Conservation (phyloP, 2,797 vertebrate genomes). For the Cetoscarus ocellatus region DNA sequence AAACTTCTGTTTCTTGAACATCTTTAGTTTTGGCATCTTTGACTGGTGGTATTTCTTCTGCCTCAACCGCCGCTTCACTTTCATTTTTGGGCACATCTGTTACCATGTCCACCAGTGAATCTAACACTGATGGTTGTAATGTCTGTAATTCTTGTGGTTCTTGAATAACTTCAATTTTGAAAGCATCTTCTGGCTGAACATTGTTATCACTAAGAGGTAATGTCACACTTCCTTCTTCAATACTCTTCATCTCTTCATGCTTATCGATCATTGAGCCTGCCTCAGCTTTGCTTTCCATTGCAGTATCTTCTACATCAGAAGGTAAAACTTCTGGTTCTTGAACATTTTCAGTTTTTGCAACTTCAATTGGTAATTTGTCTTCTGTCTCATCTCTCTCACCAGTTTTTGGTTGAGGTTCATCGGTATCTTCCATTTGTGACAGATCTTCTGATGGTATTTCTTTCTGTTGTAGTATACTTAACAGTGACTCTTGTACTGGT, state of each 20-base stretch:
- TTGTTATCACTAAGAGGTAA: neutral
- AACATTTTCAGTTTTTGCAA: neutral
- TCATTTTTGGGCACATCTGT: neutral
- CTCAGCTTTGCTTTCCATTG: neutral
- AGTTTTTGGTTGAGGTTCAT: conserved; percentile 26
- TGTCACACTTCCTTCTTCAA: neutral
- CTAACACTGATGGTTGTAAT: neutral
- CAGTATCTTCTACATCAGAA: conserved; percentile 6
- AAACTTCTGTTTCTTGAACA: no score
- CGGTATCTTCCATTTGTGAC: conserved; percentile 12
- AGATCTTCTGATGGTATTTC: conserved; percentile 13
- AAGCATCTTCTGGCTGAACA: neutral
- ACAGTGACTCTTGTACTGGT: no score
- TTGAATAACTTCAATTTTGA: neutral
- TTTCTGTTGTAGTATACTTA: neutral
- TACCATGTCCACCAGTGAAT: neutral
- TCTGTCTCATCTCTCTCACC: conserved; percentile 2
- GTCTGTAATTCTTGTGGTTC: neutral
- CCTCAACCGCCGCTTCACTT: neutral
- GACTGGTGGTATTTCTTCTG: no score
- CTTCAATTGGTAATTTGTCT: conserved; percentile 1
- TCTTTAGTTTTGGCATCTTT: no score
- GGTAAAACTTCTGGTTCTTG: conserved; percentile 25
- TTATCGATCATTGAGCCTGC: neutral
- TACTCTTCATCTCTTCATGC: neutral